Conservation (phyloP, 2,888 invertebrate genomes). For the Philonicus albiceps region DNA sequence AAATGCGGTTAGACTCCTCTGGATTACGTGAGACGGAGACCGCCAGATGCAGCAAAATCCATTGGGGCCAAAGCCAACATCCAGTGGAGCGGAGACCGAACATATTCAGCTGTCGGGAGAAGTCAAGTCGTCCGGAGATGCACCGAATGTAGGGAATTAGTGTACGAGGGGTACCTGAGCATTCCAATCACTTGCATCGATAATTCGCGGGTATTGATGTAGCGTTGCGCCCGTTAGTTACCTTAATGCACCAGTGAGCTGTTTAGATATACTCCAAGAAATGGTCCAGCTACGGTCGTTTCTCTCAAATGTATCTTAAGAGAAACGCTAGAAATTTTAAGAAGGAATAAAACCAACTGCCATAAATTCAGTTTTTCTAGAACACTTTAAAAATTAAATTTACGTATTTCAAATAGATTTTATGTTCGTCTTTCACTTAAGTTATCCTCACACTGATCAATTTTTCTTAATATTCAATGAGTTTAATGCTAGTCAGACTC, state of each 20-base stretch:
- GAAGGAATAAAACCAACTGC: not conserved
- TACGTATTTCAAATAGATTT: no score
- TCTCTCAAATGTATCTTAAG: not conserved
- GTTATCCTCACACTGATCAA: no score
- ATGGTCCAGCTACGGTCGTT: not conserved
- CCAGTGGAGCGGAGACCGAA: not conserved
- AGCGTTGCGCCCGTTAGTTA: not conserved
- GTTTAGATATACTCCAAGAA: not conserved
- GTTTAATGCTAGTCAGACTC: no score
- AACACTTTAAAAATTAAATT: no score
- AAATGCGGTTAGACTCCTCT: not conserved
- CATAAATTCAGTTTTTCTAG: no score
- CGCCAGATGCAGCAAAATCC: not conserved
- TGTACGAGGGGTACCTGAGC: not conserved
- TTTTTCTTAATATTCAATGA: no score
- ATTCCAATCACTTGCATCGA: not conserved
- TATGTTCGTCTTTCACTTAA: no score
- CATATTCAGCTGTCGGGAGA: not conserved
- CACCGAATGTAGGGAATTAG: not conserved
- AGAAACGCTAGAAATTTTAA: not conserved
- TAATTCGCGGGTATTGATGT: not conserved
- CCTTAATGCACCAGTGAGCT: not conserved
- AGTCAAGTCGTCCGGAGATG: not conserved
- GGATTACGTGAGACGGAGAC: not conserved
- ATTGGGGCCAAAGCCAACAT: not conserved